Evolutionary conservation across 2,113 vertebrate species (phyloP), one percentile per base, ranked within the genome.

Genomic region (Barnardius zonarius): DNA sequence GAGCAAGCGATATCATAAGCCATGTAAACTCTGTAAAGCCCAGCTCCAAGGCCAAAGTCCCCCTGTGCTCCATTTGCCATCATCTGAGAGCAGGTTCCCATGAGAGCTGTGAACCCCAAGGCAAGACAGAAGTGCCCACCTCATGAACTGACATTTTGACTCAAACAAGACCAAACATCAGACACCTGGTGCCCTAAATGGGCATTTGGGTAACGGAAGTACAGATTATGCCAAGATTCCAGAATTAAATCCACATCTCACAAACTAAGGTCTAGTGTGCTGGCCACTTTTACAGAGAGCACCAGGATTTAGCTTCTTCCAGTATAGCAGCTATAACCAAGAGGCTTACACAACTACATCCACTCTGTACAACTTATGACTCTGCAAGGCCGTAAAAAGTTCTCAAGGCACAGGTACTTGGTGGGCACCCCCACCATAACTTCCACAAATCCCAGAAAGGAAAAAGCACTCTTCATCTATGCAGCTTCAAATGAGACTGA

Each of bases 1-100:
- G 37, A 41, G 44, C 16, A 86, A 93, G 61, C 35, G 78, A 0
- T 35, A 46, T 12, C 27, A 57, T 4, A 3, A 92, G 20, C 39
- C 33, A 28, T 1, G 2, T 63, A 31, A 81, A 78, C 62, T 52
- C 51, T 41, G 35, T 68, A 75, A 78, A 72, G 41, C 55, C 17
- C 37, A 74, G 16, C 69, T 25, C 5, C 30, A 70, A 61, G 57
- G 37, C 25, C 37, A 46, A 86, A 83, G 67, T 37, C 5, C 24
- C 15, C 1, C 27, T 25, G n/a, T 13, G 51, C 67, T 49, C 22
- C 1, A 1, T 7, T 41, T 3, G 5, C 17, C 30, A 69, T 7
- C 17, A 79, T 13, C 1, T 16, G 24, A 61, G 14, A 70, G 24
- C 20, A 59, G 25, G 55, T 20, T 24, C 31, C 33, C 11, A 13